These are phyloP conservation scores for Eucera pruinosa DNA, from an alignment of 2,888 invertebrate species.

Conservation along the genomic window DNA sequence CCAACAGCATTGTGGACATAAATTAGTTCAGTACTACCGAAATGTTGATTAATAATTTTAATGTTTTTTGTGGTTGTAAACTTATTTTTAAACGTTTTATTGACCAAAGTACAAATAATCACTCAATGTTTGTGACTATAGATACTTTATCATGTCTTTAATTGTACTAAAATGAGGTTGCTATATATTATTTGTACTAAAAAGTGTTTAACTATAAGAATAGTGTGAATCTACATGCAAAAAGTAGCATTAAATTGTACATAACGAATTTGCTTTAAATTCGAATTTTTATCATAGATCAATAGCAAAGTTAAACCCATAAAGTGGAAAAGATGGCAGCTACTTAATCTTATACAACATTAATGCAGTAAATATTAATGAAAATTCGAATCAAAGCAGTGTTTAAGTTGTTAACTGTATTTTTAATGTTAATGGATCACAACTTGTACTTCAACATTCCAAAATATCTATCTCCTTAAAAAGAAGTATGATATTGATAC, in stretches of 20 bases:
- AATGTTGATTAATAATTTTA: background rate
- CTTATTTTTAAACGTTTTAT: constrained; percentile 7
- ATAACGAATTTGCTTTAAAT: background rate
- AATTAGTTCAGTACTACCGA: background rate
- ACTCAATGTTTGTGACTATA: constrained; percentile 4
- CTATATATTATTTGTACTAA: constrained; percentile 7
- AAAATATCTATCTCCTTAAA: constrained; percentile 22
- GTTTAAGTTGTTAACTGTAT: background rate
- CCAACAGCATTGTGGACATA: constrained; percentile 96
- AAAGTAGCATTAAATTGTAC: background rate
- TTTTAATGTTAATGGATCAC: background rate
- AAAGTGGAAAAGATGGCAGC: background rate
- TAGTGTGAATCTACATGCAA: background rate
- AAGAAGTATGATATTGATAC: background rate
- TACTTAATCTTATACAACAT: background rate
- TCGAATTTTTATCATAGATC: background rate
- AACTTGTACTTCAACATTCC: constrained; percentile 41
- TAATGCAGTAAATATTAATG: background rate
- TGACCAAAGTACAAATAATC: constrained; percentile 41
- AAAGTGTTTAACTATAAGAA: constrained; percentile 1
- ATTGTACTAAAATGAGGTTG: background rate
- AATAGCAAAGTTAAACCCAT: background rate
- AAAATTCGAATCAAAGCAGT: background rate
- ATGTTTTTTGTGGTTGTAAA: background rate
- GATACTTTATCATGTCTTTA: constrained; percentile 13